Evolutionary conservation across 2,888 invertebrate genomes (phyloP).

Genomic region (Polylopha cassiicola): DNA sequence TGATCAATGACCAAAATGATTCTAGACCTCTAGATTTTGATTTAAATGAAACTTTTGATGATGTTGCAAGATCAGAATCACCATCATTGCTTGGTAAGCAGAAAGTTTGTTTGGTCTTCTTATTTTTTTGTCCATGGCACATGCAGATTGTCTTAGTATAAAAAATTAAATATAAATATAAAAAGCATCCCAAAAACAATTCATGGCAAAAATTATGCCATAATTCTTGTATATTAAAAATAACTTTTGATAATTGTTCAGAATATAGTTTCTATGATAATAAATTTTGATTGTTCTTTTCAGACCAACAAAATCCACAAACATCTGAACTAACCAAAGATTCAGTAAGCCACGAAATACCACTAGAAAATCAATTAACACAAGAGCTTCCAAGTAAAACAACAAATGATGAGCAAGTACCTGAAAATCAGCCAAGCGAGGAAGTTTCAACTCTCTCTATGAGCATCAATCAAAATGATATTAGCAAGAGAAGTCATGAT

Average conservation of each 20-base stretch:
- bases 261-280: too few species aligned
- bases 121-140: too few species aligned
- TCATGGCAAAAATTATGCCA: too few species aligned
- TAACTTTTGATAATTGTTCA: too few species aligned
- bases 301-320: conserved; percentile 15
- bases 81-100: conserved; percentile 44
- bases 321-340: conserved; percentile 22
- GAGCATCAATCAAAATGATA: conserved; percentile 1
- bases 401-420: not conserved
- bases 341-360: conserved; percentile 12
- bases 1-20: conserved; percentile 1
- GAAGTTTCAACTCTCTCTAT: not conserved
- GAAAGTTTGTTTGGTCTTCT: too few species aligned
- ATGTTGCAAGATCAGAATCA: conserved; percentile 29
- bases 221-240: too few species aligned
- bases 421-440: not conserved
- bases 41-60: conserved; percentile 24
- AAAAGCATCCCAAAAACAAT: too few species aligned
- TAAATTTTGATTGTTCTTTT: conserved; percentile 11
- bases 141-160: too few species aligned
- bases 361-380: not conserved
- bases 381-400: not conserved
- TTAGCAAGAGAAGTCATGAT: conserved; percentile 38
- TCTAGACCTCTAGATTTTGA: conserved; percentile 23
- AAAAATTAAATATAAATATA: too few species aligned